Percentiles rank a stretch among this genome's conserved stretches.
These are phyloP conservation scores for Valencia hispanica DNA, from an alignment of 2,797 vertebrate genomes.

Conservation along the genomic window DNA sequence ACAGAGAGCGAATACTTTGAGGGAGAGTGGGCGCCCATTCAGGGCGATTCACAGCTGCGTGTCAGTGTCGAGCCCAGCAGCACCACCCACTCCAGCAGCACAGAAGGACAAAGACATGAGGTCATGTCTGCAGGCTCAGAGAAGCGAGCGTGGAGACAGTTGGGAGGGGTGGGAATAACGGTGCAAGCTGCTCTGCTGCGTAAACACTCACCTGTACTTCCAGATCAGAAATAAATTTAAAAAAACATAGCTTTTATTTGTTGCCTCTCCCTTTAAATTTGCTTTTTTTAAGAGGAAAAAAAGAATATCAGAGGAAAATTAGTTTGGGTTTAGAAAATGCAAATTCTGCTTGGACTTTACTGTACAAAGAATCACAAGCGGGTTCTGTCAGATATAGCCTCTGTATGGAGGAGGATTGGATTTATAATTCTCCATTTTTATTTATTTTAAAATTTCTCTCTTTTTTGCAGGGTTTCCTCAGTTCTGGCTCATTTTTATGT, in stretches of 20 bases:
- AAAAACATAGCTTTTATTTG: constrained; percentile 46
- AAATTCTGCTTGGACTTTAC: constrained; percentile 80
- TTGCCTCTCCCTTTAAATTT: constrained; percentile 58
- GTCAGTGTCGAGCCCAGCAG: constrained; percentile 27
- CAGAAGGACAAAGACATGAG: constrained; percentile 78
- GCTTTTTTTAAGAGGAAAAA: constrained; percentile 40
- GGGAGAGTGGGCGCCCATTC: constrained; percentile 37
- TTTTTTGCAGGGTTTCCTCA: constrained; percentile 85
- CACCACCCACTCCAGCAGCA: constrained; percentile 57
- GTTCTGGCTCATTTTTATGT: constrained; percentile 88
- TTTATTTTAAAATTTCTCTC: constrained; percentile 76
- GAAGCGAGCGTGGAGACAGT: constrained; percentile 39
- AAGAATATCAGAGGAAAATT: constrained; percentile 71
- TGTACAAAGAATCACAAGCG: constrained; percentile 77
- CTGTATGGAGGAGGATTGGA: constrained; percentile 76
- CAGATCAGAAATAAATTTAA: constrained; percentile 44
- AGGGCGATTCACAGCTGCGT: constrained; percentile 36
- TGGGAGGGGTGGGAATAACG: constrained; percentile 27
- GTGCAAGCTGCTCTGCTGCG: constrained; percentile 51
- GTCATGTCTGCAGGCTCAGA: constrained; percentile 76
- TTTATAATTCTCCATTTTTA: constrained; percentile 80
- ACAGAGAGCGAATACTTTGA: constrained; percentile 47
- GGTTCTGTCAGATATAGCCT: constrained; percentile 79
- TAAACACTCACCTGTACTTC: constrained; percentile 53
- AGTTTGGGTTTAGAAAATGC: constrained; percentile 75